phyloP scores from a whole-genome alignment of 2,888 invertebrate genomes.

The Aspidapion aeneum region DNA sequence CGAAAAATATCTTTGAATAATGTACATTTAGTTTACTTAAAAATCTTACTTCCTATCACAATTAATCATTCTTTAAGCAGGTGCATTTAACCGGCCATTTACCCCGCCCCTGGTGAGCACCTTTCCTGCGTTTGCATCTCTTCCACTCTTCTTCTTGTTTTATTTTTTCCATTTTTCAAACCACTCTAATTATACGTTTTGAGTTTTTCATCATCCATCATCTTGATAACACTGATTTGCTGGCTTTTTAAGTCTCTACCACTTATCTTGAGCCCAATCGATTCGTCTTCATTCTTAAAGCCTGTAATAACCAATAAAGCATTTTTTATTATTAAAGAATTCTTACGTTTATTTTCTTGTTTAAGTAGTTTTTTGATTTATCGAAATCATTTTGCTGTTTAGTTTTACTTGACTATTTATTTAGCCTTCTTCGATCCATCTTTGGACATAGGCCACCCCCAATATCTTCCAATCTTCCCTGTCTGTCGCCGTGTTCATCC shows the following conservation, averaged over 20 bases:
- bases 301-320: neutral
- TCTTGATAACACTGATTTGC: slow-evolving; percentile 47
- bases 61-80: neutral
- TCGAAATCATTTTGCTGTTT: too few species aligned
- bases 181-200: slow-evolving; percentile 44
- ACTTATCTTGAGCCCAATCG: slow-evolving; percentile 40
- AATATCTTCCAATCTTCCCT: too few species aligned
- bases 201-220: slow-evolving; percentile 48
- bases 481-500: too few species aligned
- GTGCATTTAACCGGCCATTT: neutral
- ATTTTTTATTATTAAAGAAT: neutral
- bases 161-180: slow-evolving; percentile 8
- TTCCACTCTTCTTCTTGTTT: slow-evolving; percentile 9
- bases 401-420: too few species aligned
- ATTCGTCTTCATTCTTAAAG: slow-evolving; percentile 31
- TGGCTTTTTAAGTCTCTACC: slow-evolving; percentile 35
- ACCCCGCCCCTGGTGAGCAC: neutral
- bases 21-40: neutral
- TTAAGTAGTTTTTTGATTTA: too few species aligned
- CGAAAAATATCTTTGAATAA: too few species aligned
- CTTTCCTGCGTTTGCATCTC: neutral
- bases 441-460: too few species aligned
- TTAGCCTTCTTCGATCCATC: too few species aligned
- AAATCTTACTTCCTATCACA: neutral
- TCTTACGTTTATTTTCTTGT: too few species aligned